Conservation (phyloP, 2,888 invertebrate genomes). For the Stenotaenia linearis region DNA sequence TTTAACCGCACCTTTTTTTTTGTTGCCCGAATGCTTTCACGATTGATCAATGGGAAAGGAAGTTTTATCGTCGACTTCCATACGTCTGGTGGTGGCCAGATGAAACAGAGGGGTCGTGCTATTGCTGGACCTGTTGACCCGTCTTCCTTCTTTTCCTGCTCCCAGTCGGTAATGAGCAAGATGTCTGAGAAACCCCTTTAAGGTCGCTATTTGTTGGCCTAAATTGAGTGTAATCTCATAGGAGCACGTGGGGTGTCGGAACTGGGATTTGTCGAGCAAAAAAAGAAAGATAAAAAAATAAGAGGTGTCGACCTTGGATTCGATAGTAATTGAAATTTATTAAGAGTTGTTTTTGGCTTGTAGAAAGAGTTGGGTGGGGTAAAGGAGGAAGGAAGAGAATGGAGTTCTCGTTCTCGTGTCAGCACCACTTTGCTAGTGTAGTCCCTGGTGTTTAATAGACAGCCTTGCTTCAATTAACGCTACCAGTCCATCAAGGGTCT, state of each 20-base stretch:
- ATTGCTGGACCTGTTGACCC: not conserved
- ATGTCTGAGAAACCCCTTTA: not conserved
- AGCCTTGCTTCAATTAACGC: not conserved
- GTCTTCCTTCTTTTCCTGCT: not conserved
- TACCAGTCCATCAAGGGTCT: conserved; percentile 7
- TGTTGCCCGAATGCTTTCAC: not conserved
- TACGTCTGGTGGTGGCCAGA: not conserved
- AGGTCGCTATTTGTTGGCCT: not conserved
- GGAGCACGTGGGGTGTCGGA: not conserved
- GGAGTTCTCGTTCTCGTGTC: not conserved
- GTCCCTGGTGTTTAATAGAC: conserved; percentile 7
- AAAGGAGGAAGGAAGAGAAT: not conserved
- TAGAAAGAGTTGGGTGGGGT: not conserved
- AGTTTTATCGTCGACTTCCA: not conserved
- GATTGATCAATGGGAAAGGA: not conserved
- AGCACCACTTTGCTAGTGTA: not conserved
- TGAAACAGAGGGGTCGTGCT: not conserved
- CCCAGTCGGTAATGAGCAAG: not conserved
- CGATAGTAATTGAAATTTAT: conserved; percentile 3
- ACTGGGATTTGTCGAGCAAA: not conserved
- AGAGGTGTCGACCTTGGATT: not conserved
- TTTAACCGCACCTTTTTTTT: too few relatives aligned
- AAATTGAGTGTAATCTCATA: conserved; percentile 12
- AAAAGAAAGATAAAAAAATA: not conserved
- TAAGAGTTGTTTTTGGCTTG: not conserved